Evolutionary conservation across 1,140 invertebrate genomes (phyloP).

Genomic region (Lepeophtheirus salmonis): DNA sequence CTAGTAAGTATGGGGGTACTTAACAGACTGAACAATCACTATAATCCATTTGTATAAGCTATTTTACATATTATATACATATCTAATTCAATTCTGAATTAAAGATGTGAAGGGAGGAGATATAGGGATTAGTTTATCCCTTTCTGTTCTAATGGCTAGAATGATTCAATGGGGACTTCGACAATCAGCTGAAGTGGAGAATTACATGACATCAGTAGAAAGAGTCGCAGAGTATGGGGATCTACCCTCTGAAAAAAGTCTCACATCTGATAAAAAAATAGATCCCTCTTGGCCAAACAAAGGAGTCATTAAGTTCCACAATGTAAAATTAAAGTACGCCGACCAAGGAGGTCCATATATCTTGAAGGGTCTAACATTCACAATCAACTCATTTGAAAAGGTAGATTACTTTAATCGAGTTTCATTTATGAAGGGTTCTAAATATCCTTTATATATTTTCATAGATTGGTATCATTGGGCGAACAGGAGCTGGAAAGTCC

Average conservation of each 20-base stretch:
- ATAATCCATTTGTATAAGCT: too few relatives aligned
- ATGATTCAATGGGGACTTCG: conserved; percentile 66
- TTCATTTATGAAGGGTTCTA: too few relatives aligned
- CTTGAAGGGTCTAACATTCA: conserved; percentile 9
- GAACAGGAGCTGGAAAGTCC: conserved; percentile 66
- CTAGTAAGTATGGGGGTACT: too few relatives aligned
- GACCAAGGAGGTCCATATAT: background rate
- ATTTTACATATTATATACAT: too few relatives aligned
- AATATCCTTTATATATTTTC: conserved; percentile 5
- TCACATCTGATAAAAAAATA: conserved; percentile 22
- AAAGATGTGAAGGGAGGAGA: conserved; percentile 44
- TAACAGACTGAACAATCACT: too few relatives aligned
- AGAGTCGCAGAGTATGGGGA: conserved; percentile 54
- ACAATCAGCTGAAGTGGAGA: conserved; percentile 46
- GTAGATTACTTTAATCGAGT: background rate
- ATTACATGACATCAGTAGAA: conserved; percentile 65
- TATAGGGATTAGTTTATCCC: conserved; percentile 58
- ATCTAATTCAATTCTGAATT: too few relatives aligned
- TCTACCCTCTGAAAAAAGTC: conserved; percentile 40
- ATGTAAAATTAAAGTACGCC: conserved; percentile 11
- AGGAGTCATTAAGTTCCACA: background rate
- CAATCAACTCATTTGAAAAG: conserved; percentile 1
- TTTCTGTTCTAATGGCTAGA: conserved; percentile 50
- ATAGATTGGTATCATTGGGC: conserved; percentile 55
- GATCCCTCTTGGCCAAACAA: background rate